Base-by-base conservation (phyloP, 2,797 vertebrate genomes). In the Gymnothorax reevesii region DNA sequence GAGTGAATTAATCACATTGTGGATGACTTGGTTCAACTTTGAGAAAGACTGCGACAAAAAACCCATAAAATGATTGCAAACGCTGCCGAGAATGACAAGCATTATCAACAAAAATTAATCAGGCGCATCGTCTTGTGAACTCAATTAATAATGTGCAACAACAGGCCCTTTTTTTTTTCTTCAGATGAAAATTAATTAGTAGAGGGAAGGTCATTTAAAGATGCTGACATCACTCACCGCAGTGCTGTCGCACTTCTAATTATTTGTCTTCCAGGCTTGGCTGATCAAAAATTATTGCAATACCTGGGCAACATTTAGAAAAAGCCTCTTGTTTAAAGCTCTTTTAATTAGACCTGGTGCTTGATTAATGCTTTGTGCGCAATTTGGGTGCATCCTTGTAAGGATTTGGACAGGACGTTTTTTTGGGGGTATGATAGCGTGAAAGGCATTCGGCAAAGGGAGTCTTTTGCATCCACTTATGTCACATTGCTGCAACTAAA, bases 91-190 rank as follows among this genome's bases (percentile, higher is more conserved):
- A 99, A 99, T 99, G 98, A 99, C 98, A 99, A 99, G 98, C 98
- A 99, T 99, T 99, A 99, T 99, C 99, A 99, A 99, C 98, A 99
- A 99, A 99, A 99, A 99, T 99, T 99, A 99, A 99, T 99, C 99
- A 99, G 99, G 97, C 97, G 97, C 98, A 99, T 99, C 99, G 99
- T 99, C 99, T 99, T 98, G 97, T 99, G 98, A 99, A 99, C 98
- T 99, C 98, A 99, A 99, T 99, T 99, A 99, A 99, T 99, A 99
- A 99, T 98, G 97, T 99, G 98, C 98, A 99, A 98, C 98, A 99
- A 99, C 98, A 97, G 97, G 97, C 97, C 96, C 97, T 98, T 98
- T 96, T 99, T 97, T 97, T 64, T 97, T 97, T 97, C 96, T 96
- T 97, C 97, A 97, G 97, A 99, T 98, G 98, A 99, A 98, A 99